Evolutionary conservation across 2,797 vertebrate species (phyloP).

Genomic region (Rhodeus uyekii): DNA sequence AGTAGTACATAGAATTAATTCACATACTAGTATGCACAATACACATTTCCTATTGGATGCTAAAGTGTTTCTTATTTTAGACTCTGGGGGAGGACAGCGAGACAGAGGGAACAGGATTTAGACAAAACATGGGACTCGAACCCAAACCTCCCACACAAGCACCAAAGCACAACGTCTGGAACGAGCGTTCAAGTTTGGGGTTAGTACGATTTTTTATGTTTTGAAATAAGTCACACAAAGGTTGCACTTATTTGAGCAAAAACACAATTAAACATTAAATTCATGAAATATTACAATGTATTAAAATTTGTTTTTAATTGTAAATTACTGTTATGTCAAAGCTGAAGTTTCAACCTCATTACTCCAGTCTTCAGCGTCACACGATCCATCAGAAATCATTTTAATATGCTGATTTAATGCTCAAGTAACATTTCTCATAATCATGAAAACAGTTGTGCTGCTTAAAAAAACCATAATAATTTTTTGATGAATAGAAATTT

Average conservation of each 20-base stretch:
- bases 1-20: too few relatives aligned
- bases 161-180: not conserved
- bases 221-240: not conserved
- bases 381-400: not conserved
- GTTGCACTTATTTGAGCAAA: not conserved
- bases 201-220: not conserved
- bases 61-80: not conserved
- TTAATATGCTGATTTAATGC: not conserved
- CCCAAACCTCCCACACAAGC: not conserved
- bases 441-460: not conserved
- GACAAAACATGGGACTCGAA: not conserved
- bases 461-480: not conserved
- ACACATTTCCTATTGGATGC: too few relatives aligned
- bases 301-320: not conserved
- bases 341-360: not conserved
- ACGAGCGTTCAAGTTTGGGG: too few relatives aligned
- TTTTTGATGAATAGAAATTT: not conserved
- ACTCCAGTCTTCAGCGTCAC: not conserved
- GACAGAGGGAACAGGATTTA: not conserved
- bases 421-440: not conserved
- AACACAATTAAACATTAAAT: not conserved
- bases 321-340: not conserved
- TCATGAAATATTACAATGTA: not conserved
- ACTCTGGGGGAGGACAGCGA: not conserved
- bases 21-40: too few relatives aligned